A percentile compares a stretch with the other conserved stretches of the same genome.
phyloP scores from a whole-genome alignment of 2,797 vertebrate genomes.

The Malacoraja senta region DNA sequence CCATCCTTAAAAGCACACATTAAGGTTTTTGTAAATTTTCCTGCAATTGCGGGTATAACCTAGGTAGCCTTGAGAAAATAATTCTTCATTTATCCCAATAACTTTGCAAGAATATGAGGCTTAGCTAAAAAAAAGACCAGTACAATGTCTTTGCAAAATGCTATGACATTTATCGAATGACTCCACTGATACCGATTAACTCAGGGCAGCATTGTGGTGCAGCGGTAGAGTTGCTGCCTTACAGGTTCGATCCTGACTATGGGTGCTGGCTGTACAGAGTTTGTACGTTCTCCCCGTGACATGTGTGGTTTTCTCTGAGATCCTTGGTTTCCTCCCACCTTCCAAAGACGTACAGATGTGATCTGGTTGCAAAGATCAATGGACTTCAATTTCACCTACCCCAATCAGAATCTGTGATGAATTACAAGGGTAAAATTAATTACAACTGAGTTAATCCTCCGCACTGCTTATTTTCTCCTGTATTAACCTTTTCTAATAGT shows the following conservation, averaged over 20 bases:
- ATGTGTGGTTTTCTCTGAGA: too few relatives aligned
- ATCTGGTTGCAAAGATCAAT: neutral
- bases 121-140: neutral
- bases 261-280: too few relatives aligned
- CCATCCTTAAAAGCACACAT: neutral
- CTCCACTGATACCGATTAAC: too few relatives aligned
- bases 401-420: neutral
- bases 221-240: too few relatives aligned
- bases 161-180: neutral
- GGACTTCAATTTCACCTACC: neutral
- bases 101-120: neutral
- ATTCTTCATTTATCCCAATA: neutral
- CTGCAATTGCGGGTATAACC: neutral
- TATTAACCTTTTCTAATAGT: neutral
- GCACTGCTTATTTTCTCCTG: neutral
- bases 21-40: neutral
- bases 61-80: neutral
- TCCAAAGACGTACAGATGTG: too few relatives aligned
- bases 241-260: too few relatives aligned
- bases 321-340: too few relatives aligned
- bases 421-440: conserved; percentile 19
- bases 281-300: too few relatives aligned
- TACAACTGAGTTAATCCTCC: neutral
- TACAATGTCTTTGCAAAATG: neutral
- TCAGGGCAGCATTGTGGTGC: too few relatives aligned